Conservation (phyloP, 2,797 vertebrate species). For the Smutsia temminckii region DNA sequence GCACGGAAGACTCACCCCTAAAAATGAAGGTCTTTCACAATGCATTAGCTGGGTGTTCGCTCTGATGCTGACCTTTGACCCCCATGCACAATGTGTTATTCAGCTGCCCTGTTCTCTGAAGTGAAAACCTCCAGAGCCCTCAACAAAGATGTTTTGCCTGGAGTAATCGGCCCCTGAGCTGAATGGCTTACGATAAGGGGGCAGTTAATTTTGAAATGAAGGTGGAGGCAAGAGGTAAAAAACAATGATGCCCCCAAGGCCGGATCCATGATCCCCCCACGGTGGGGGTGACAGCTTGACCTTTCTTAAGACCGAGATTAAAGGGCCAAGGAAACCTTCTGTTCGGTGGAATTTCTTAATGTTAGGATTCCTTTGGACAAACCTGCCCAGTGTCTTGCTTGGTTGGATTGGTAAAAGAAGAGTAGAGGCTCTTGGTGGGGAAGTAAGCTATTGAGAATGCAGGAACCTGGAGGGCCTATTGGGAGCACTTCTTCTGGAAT, state of each 20-base stretch:
- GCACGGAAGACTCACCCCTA: neutral
- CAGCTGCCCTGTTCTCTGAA: slow-evolving; percentile 67
- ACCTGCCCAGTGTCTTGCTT: neutral
- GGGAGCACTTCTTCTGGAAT: neutral
- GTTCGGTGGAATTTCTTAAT: slow-evolving; percentile 16
- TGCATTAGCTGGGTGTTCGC: slow-evolving; percentile 58
- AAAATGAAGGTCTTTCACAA: slow-evolving; percentile 63
- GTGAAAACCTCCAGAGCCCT: slow-evolving; percentile 67
- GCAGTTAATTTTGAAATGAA: slow-evolving; percentile 46
- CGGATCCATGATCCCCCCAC: neutral
- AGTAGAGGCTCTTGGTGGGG: neutral
- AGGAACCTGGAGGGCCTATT: neutral
- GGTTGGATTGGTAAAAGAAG: neutral
- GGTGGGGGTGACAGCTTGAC: neutral
- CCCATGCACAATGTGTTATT: slow-evolving; percentile 65
- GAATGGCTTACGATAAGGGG: slow-evolving; percentile 59
- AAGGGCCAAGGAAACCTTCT: slow-evolving; percentile 14
- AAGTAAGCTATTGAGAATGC: neutral
- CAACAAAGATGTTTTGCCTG: slow-evolving; percentile 59
- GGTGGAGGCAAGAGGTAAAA: slow-evolving; percentile 45
- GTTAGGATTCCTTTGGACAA: neutral
- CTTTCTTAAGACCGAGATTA: slow-evolving; percentile 23
- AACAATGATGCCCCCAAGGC: slow-evolving; percentile 14
- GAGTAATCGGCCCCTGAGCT: slow-evolving; percentile 65
- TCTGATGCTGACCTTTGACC: slow-evolving; percentile 66